Evolutionary conservation across 2,113 vertebrate genomes (phyloP), one percentile per base, ranked within the genome.

Genomic region (Strigops habroptila): DNA sequence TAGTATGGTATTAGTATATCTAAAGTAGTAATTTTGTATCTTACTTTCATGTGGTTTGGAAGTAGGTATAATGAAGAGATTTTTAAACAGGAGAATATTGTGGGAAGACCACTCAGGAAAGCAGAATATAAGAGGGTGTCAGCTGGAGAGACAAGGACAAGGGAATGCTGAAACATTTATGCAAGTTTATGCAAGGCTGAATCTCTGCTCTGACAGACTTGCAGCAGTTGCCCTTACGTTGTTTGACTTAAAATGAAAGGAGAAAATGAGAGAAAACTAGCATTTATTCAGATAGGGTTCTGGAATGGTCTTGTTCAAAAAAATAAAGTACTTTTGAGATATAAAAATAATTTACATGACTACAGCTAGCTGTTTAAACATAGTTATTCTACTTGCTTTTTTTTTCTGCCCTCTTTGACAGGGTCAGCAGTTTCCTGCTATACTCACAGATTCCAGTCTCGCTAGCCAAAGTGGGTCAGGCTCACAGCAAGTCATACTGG

Each of bases 401-500:
- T 37, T 25, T 6, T 22, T 13, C 18, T 67, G 0, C 8, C 28
- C 57, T 68, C 71, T 96, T 82, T 67, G 17, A 22, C 92, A 99
- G 99, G 98, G 98, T 84, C 99, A 99, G 88, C 98, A 98, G 43
- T 99, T 99, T 80, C 98, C 99, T 67, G 98, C 98, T 31, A 97
- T 99, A 82, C 98, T 99, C 83, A 98, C 98, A 74, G 99, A 99
- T 63, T 95, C 98, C 9, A 95, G 97, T 73, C 98, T 99, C 10
- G 55, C 98, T 5, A 98, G 98, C 76, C 98, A 98, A 68, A 93
- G 97, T 22, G 97, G 95, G 41, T 85, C 97, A 67, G 97, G 91
- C 79, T 98, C 97, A 2, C 99, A 99, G n/a, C 99, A 99, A 87
- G 99, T 99, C 81, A 99, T 99, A 91, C 96, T 99, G 44, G 99